Evolutionary conservation across 2,888 invertebrate species (phyloP).

Genomic region (Thecocarcelia acutangulata): DNA sequence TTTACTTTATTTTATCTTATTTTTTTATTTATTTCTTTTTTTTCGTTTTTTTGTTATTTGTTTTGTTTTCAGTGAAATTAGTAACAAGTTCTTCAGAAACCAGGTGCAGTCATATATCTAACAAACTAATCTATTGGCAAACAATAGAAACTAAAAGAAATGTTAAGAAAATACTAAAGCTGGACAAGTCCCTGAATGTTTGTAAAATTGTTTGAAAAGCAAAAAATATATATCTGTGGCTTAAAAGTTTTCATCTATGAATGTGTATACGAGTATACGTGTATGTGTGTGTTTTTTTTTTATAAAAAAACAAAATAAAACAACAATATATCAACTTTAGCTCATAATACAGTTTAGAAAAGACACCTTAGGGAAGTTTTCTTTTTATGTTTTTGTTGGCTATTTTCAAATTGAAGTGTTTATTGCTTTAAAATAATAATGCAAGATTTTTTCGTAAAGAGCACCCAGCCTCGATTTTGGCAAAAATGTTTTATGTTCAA

Average conservation of each 20-base stretch:
- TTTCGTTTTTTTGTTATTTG: neutral
- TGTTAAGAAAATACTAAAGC: neutral
- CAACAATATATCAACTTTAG: conserved; percentile 7
- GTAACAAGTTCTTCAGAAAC: conserved; percentile 56
- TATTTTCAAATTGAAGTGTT: too few relatives aligned
- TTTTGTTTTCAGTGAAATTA: conserved; percentile 45
- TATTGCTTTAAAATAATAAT: too few relatives aligned
- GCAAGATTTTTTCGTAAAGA: too few relatives aligned
- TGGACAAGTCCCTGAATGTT: conserved; percentile 2
- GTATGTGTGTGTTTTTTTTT: neutral
- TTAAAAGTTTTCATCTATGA: too few relatives aligned
- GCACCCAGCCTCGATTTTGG: too few relatives aligned
- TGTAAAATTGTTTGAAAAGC: neutral
- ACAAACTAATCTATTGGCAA: conserved; percentile 49
- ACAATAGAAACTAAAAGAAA: conserved; percentile 31
- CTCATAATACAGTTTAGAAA: conserved; percentile 41
- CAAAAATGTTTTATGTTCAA: too few relatives aligned
- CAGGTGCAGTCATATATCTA: conserved; percentile 59
- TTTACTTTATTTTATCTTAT: too few relatives aligned
- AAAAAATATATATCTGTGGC: neutral
- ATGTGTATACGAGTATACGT: too few relatives aligned
- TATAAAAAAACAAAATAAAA: neutral
- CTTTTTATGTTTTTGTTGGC: too few relatives aligned
- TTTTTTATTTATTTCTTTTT: neutral
- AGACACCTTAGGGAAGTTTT: conserved; percentile 40